Conservation (phyloP, 2,888 invertebrate genomes). For the Temnothorax ravouxi region DNA sequence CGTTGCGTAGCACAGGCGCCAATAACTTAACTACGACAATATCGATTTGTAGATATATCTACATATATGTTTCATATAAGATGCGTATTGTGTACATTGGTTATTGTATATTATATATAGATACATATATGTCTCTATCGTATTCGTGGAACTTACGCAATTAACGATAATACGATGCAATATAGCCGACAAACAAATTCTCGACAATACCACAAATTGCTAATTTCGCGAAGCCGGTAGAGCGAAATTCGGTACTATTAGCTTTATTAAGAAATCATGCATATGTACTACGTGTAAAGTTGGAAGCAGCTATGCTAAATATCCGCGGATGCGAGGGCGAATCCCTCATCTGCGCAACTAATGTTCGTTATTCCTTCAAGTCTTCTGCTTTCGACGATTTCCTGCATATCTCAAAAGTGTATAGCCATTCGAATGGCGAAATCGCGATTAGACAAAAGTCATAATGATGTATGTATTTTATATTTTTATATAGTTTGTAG, state of each 20-base stretch:
- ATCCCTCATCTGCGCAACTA: not conserved
- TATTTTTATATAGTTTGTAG: slow-evolving; percentile 86
- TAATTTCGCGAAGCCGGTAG: slow-evolving; percentile 51
- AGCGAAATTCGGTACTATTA: slow-evolving; percentile 25
- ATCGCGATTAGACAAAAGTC: slow-evolving; percentile 29
- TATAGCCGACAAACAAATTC: slow-evolving; percentile 62
- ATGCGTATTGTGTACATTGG: slow-evolving; percentile 63
- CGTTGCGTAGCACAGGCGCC: slow-evolving; percentile 59
- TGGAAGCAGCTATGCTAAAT: slow-evolving; percentile 36
- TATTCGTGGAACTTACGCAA: slow-evolving; percentile 35
- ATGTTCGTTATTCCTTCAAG: slow-evolving; percentile 17
- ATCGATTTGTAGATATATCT: slow-evolving; percentile 78
- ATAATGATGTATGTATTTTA: slow-evolving; percentile 82
- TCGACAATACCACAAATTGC: slow-evolving; percentile 80
- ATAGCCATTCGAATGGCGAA: slow-evolving; percentile 25
- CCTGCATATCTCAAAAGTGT: slow-evolving; percentile 45
- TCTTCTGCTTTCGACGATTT: slow-evolving; percentile 48
- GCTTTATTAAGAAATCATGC: slow-evolving; percentile 29
- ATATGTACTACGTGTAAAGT: slow-evolving; percentile 23
- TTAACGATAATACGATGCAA: slow-evolving; percentile 14
- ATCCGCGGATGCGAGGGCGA: not conserved
- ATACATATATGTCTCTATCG: slow-evolving; percentile 18
- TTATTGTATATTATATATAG: slow-evolving; percentile 65
- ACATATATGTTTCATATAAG: slow-evolving; percentile 69
- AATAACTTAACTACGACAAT: slow-evolving; percentile 82